Percentiles rank a stretch among this genome's conserved stretches.
Evolutionary conservation across 2,797 vertebrate species (phyloP).

Genomic region (Aratinga solstitialis): DNA sequence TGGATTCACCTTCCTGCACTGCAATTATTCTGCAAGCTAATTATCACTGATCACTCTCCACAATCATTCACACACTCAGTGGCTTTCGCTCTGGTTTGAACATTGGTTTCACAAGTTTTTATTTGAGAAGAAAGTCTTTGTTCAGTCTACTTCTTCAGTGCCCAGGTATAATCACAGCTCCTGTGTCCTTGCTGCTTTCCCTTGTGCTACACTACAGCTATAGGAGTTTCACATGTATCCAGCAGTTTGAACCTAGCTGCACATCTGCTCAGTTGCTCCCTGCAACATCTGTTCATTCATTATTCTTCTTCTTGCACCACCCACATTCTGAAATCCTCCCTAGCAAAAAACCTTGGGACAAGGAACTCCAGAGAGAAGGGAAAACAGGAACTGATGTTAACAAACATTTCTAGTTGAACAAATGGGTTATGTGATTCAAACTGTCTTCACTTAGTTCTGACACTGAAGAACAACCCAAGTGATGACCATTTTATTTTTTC

Average conservation of each 20-base stretch:
- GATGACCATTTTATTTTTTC: background rate
- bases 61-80: background rate
- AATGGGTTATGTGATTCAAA: background rate
- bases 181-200: background rate
- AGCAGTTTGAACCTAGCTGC: background rate
- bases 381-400: background rate
- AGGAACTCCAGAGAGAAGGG: background rate
- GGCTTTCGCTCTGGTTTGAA: background rate
- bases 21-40: background rate
- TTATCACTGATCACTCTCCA: background rate
- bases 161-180: background rate
- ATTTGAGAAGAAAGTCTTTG: background rate
- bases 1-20: background rate
- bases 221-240: background rate
- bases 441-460: background rate
- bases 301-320: background rate
- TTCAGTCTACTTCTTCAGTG: background rate
- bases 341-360: rapidly evolving
- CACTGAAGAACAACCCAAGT: background rate
- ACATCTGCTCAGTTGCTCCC: background rate
- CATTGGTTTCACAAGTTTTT: background rate
- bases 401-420: background rate
- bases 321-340: background rate
- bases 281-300: background rate
- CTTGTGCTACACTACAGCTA: background rate